Evolutionary conservation across 2,797 vertebrate genomes (phyloP), one percentile per base, ranked within the genome.

Genomic region (Alca torda): DNA sequence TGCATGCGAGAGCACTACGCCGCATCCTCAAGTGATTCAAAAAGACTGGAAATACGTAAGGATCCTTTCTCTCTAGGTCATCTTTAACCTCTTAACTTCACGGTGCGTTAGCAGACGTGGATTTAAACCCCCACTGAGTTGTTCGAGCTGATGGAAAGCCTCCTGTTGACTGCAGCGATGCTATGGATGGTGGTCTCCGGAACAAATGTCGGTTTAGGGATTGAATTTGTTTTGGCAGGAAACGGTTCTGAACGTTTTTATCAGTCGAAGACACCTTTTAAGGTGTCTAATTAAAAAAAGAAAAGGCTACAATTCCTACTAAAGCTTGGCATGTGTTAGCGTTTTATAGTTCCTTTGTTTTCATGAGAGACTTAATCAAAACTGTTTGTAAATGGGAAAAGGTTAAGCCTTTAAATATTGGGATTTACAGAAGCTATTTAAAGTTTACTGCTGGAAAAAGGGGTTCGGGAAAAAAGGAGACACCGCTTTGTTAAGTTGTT

Each of bases 191-290:
- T 57, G 67, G 56, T 56, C 74, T 73, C 78, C 1, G 50, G 74
- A 95, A 53, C 63, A 48, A 63, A 48, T 30, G 54, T 39, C 76
- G 64, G 2, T 82, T 54, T 31, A n/a, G 8, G 89, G 82, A 79
- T 93, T 89, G 69, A 24, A 61, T 75, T 91, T 84, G 60, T 89
- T 81, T 82, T 95, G 81, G 54, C 91, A 87, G 70, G 21, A 72
- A 69, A 60, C 14, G 6, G 11, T 48, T 75, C 18, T 1, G 41
- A 43, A 31, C 0, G 3, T 19, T 89, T 93, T 92, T 95, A 89
- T 97, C 95, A 92, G 82, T 48, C 1, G 2, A 5, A 87, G 89
- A 80, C 91, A 96, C 91, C 87, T 96, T 95, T 95, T 70, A 67
- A 93, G 87, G 78, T 87, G 78, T 35, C 84, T 92, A 89, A 95